phyloP scores from a whole-genome alignment of 2,113 vertebrate species.

The Sula dactylatra region DNA sequence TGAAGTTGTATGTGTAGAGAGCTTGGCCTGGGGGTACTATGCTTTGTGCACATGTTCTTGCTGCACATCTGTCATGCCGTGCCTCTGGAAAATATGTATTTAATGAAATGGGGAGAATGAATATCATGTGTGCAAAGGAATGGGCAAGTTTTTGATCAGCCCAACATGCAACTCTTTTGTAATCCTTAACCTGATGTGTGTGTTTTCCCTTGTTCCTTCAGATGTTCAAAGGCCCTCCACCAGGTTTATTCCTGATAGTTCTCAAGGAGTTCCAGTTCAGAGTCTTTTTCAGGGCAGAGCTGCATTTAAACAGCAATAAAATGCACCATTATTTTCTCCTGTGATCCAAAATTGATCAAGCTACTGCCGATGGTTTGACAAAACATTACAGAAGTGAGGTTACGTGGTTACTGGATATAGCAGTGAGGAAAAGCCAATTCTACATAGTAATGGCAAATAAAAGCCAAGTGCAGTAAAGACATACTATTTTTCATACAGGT shows the following conservation, averaged over 20 bases:
- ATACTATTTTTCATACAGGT: background rate
- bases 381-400: background rate
- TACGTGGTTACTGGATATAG: background rate
- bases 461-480: background rate
- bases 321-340: background rate
- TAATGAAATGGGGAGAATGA: background rate
- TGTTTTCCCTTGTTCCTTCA: background rate
- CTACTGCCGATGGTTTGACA: background rate
- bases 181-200: background rate
- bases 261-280: background rate
- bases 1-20: background rate
- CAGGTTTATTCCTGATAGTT: background rate
- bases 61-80: background rate
- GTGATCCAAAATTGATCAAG: background rate
- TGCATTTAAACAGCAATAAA: background rate
- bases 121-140: background rate
- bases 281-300: background rate
- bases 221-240: background rate
- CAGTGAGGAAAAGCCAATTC: background rate
- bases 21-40: background rate
- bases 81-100: background rate
- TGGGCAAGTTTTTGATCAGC: background rate
- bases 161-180: background rate
- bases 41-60: background rate
- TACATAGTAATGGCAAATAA: background rate